Evolutionary conservation across 2,888 invertebrate species (phyloP).

Genomic region (Drosophila histrio): DNA sequence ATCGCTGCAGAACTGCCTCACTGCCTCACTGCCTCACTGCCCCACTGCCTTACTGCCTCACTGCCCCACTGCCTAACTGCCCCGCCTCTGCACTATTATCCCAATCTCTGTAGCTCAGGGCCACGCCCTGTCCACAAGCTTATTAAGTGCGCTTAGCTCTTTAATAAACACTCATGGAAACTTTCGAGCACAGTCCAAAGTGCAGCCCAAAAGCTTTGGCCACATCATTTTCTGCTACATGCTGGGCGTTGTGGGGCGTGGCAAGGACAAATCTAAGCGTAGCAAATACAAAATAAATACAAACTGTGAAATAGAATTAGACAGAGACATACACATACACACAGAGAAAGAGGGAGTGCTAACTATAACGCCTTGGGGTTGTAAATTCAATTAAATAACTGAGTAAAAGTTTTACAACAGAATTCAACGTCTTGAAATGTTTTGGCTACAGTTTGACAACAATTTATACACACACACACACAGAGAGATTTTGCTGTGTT

Average conservation of each 20-base stretch:
- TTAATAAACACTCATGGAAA: slow-evolving; percentile 79
- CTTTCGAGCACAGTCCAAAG: slow-evolving; percentile 48
- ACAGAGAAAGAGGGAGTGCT: not conserved
- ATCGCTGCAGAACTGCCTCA: not conserved
- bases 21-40: not conserved
- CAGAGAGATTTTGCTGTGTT: slow-evolving; percentile 7
- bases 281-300: slow-evolving; percentile 36
- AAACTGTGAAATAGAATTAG: slow-evolving; percentile 15
- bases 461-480: slow-evolving; percentile 60
- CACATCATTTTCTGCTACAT: slow-evolving; percentile 55
- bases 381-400: slow-evolving; percentile 79
- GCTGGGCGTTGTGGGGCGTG: slow-evolving; percentile 3
- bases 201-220: slow-evolving; percentile 46
- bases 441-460: slow-evolving; percentile 76
- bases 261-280: slow-evolving; percentile 63
- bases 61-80: not conserved
- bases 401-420: slow-evolving; percentile 65
- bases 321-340: no score
- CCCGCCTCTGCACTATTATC: not conserved
- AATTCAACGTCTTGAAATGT: slow-evolving; percentile 71
- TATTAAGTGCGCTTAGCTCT: slow-evolving; percentile 74
- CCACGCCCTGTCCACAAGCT: slow-evolving; percentile 70
- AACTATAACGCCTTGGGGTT: slow-evolving; percentile 68
- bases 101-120: not conserved
- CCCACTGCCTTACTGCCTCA: not conserved